Evolutionary conservation across 2,797 vertebrate species (phyloP), one percentile per base, ranked within the genome.

Genomic region (Spondyliosoma cantharus): DNA sequence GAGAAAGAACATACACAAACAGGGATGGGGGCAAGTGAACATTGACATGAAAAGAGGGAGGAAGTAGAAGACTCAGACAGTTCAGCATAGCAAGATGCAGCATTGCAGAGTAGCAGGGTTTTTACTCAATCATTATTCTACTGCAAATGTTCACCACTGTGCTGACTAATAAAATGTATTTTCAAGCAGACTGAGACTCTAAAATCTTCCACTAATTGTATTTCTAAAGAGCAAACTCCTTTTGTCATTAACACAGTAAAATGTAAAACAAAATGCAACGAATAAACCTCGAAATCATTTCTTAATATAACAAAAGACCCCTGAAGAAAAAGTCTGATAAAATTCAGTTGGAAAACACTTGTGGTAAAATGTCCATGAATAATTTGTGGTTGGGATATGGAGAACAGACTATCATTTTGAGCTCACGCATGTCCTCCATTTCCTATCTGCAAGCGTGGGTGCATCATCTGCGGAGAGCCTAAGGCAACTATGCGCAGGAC

Each of bases 401-500:
- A 90, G 82, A 87, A 86, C 74, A 88, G 80, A 82, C 82, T 57
- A 87, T 92, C 85, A 93, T 90, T 93, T 87, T 89, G 80, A 93
- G 90, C 86, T 76, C 79, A 81, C 63, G 85, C 87, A 90, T 91
- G 90, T 92, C 88, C 87, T 91, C 87, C 78, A 90, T 92, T 94
- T 95, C 91, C 93, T 93, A 89, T 90, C 83, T 89, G 89, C 83
- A 86, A 91, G 90, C 84, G 83, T 92, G 88, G 91, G 89, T 90
- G 89, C 86, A 90, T 88, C 88, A 84, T 86, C 89, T 91, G 84
- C 77, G 83, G 84, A 90, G 81, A 86, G 92, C 93, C 94, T 90
- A 74, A 88, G 92, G 93, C 93, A 93, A 93, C 87, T 87, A 91
- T 80, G 90, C 68, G 64, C 90, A 89, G 91, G 93, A 93, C 93